Percentiles rank a stretch among this genome's conserved stretches.
phyloP scores from a whole-genome alignment of 1,140 invertebrate species.

The Sinella curviseta region DNA sequence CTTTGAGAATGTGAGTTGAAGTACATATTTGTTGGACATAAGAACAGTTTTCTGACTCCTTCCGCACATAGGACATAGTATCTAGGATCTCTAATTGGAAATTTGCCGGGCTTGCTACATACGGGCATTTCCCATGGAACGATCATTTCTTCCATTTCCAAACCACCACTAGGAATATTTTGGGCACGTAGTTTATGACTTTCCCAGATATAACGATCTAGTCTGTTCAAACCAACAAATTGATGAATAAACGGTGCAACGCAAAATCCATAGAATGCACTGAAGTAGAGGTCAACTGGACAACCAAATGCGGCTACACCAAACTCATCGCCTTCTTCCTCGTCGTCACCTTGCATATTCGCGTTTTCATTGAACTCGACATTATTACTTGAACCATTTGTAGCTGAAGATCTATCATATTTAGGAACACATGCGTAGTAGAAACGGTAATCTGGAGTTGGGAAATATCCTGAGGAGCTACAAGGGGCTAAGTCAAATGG shows the following conservation, averaged over 20 bases:
- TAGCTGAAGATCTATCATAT: background rate
- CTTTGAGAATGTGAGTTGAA: constrained; percentile 26
- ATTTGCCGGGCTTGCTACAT: constrained; percentile 35
- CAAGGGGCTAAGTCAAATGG: constrained; percentile 38
- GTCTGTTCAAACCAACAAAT: constrained; percentile 15
- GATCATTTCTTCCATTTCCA: background rate
- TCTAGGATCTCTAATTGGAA: constrained; percentile 39
- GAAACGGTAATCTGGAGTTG: constrained; percentile 45
- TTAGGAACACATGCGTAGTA: constrained; percentile 42
- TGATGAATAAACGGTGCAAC: constrained; percentile 42
- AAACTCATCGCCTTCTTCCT: constrained; percentile 17
- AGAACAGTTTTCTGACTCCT: constrained; percentile 18
- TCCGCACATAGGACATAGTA: constrained; percentile 32
- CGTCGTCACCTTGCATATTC: background rate
- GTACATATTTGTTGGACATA: constrained; percentile 45
- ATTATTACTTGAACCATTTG: constrained; percentile 24
- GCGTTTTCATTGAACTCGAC: background rate
- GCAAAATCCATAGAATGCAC: constrained; percentile 38
- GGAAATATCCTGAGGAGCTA: constrained; percentile 16
- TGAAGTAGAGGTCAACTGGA: constrained; percentile 41
- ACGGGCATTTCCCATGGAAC: constrained; percentile 35
- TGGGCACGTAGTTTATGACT: constrained; percentile 4
- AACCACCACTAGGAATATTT: constrained; percentile 1
- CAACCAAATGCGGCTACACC: constrained; percentile 39
- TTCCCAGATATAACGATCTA: constrained; percentile 42